Conservation (phyloP, 2,113 vertebrate genomes). For the Amblyornis subalaris region DNA sequence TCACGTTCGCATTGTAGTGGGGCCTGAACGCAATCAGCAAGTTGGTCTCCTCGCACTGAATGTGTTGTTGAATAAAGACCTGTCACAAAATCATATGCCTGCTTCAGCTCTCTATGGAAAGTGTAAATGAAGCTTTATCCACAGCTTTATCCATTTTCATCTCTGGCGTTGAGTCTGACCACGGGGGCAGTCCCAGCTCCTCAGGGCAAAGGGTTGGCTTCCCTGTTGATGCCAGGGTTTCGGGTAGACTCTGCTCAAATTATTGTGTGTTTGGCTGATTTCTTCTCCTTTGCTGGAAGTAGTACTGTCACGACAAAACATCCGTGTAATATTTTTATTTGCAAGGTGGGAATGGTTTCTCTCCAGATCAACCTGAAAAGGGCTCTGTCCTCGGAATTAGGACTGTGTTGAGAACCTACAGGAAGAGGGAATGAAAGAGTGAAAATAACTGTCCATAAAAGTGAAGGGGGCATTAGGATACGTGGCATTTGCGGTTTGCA, state of each 20-base stretch:
- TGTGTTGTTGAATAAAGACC: background rate
- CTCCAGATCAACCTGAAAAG: background rate
- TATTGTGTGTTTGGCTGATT: background rate
- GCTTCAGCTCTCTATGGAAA: background rate
- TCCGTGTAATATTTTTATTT: background rate
- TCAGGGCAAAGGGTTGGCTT: background rate
- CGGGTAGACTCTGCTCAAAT: background rate
- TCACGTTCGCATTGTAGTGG: fast-evolving
- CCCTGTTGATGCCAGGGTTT: background rate
- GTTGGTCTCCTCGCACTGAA: background rate
- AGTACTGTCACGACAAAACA: fast-evolving
- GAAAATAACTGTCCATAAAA: background rate
- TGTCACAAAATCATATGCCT: background rate
- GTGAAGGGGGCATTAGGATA: background rate
- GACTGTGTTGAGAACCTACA: background rate
- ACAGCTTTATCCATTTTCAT: background rate
- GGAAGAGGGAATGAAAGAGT: background rate
- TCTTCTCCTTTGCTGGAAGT: background rate
- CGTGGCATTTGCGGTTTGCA: background rate
- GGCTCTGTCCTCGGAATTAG: background rate
- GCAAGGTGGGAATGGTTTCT: background rate
- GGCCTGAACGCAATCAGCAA: background rate
- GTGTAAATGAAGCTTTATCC: background rate
- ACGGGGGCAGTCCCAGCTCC: background rate
- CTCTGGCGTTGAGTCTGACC: background rate